Evolutionary conservation across 1,140 invertebrate species (phyloP).

Genomic region (Hermatobates lingyangjiaoensis): DNA sequence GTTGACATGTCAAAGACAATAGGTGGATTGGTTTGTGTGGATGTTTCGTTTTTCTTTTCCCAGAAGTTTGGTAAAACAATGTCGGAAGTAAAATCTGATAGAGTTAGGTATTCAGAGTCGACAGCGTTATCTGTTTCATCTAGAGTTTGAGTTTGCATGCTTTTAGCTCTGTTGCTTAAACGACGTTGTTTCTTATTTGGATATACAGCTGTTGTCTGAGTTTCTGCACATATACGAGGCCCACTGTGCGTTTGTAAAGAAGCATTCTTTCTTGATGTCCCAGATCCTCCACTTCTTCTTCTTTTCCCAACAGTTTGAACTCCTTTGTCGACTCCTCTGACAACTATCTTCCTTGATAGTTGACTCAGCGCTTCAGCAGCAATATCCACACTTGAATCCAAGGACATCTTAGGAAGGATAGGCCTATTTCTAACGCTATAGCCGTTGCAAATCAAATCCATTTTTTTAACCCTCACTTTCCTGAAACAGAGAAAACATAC

Average conservation of each 20-base stretch:
- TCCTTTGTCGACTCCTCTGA: slow-evolving; percentile 5
- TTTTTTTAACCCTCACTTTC: too few relatives aligned
- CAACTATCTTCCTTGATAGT: slow-evolving; percentile 10
- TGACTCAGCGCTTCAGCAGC: slow-evolving; percentile 11
- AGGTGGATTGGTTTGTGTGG: background rate
- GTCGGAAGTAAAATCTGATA: background rate
- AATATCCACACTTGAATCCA: slow-evolving; percentile 7
- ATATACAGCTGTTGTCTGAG: slow-evolving; percentile 5
- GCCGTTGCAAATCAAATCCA: too few relatives aligned
- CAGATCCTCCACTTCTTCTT: background rate
- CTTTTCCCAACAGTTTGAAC: slow-evolving; percentile 3
- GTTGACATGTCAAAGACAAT: background rate
- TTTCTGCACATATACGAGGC: slow-evolving; percentile 1
- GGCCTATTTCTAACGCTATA: too few relatives aligned
- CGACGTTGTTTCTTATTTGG: background rate
- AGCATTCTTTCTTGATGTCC: slow-evolving; percentile 2
- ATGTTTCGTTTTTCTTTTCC: background rate
- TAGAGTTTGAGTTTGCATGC: slow-evolving; percentile 4
- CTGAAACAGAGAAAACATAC: too few relatives aligned
- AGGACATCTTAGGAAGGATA: background rate
- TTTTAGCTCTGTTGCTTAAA: background rate
- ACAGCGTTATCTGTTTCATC: background rate
- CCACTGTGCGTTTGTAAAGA: slow-evolving; percentile 7
- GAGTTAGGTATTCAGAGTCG: background rate
- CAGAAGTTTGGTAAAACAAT: background rate